phyloP scores from a whole-genome alignment of 2,797 vertebrate species.

The Sebastes baramenuke region DNA sequence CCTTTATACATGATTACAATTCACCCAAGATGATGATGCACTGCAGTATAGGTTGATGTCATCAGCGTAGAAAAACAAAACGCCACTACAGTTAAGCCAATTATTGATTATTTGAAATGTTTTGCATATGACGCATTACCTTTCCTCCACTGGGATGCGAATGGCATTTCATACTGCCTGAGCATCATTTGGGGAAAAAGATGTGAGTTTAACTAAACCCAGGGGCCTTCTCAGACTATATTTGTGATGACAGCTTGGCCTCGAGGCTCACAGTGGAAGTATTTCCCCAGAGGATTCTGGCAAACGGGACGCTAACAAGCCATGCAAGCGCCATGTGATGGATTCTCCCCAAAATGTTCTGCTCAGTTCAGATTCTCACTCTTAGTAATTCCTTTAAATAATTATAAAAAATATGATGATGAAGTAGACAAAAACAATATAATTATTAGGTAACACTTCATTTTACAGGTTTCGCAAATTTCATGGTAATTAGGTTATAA shows the following conservation, averaged over 20 bases:
- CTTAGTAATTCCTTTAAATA: not conserved
- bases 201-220: constrained; percentile 46
- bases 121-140: not conserved
- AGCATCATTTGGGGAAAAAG: constrained; percentile 38
- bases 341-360: constrained; percentile 8
- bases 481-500: too few species aligned
- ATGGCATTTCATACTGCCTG: constrained; percentile 36
- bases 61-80: not conserved
- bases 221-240: constrained; percentile 38
- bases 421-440: not conserved
- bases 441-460: not conserved
- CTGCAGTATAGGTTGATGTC: not conserved
- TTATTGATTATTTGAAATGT: not conserved
- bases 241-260: constrained; percentile 59
- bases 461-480: too few species aligned
- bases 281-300: constrained; percentile 43
- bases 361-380: not conserved
- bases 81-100: not conserved
- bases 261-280: constrained; percentile 22
- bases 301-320: constrained; percentile 45
- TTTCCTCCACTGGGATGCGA: constrained; percentile 5
- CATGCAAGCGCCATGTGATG: constrained; percentile 13
- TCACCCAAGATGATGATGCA: not conserved
- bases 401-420: not conserved
- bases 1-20: not conserved